Evolutionary conservation across 2,797 vertebrate species (phyloP).

Genomic region (Catamblyrhynchus diadema): DNA sequence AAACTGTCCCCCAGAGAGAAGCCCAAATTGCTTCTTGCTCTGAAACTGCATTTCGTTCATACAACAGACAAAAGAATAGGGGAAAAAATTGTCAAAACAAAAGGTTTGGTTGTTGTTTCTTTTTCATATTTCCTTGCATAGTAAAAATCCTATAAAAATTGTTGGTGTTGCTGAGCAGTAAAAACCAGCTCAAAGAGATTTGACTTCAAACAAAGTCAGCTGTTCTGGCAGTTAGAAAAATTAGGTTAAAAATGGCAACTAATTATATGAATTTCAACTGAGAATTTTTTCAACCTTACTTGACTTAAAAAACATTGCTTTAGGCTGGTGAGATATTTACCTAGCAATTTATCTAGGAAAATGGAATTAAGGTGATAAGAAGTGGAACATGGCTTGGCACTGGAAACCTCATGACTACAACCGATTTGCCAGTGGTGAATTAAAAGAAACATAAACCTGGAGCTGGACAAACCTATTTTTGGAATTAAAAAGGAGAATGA

Average conservation of each 20-base stretch:
- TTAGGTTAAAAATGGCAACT: background rate
- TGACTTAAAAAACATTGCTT: background rate
- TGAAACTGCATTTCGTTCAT: background rate
- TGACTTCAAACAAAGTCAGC: background rate
- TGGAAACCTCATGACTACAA: background rate
- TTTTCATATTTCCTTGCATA: background rate
- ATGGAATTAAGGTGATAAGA: background rate
- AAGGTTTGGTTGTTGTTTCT: background rate
- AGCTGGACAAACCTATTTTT: background rate
- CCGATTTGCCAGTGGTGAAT: background rate
- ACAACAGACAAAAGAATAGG: background rate
- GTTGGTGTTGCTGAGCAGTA: background rate
- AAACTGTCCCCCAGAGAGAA: background rate
- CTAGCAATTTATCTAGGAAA: background rate
- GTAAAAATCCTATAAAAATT: background rate
- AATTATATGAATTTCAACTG: background rate
- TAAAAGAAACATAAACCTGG: background rate
- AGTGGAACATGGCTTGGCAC: background rate
- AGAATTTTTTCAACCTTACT: background rate
- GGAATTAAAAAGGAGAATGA: background rate
- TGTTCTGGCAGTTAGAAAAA: background rate
- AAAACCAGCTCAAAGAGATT: background rate
- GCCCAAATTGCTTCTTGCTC: background rate
- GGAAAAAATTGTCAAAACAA: background rate
- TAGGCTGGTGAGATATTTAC: background rate